Evolutionary conservation across 2,797 vertebrate species (phyloP).

Genomic region (Pseudomugil gertrudae): DNA sequence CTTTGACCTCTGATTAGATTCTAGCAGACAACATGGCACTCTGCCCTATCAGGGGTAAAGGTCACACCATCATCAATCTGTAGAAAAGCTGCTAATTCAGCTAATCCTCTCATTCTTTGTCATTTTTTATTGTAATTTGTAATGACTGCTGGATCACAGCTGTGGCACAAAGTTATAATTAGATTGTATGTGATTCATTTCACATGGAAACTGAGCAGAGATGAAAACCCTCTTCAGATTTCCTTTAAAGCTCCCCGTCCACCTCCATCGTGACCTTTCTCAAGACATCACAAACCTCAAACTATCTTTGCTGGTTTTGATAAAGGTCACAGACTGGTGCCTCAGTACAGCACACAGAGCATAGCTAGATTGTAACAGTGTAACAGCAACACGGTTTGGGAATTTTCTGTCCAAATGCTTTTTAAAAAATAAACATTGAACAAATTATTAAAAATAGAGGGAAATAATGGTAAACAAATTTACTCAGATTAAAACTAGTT

Average conservation of each 20-base stretch:
- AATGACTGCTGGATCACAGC: conserved; percentile 25
- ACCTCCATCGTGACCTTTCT: conserved; percentile 41
- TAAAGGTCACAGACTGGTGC: conserved; percentile 53
- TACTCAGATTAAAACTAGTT: conserved; percentile 2
- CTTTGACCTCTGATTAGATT: conserved; percentile 83
- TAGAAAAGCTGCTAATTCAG: conserved; percentile 25
- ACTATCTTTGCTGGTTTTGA: conserved; percentile 37
- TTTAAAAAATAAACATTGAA: not conserved
- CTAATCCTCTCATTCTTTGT: conserved; percentile 39
- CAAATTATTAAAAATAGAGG: not conserved
- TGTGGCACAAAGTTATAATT: conserved; percentile 21
- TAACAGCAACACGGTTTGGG: not conserved
- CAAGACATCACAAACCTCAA: conserved; percentile 43
- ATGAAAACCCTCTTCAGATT: conserved; percentile 9
- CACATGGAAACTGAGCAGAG: conserved; percentile 23
- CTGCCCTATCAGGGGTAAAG: conserved; percentile 72
- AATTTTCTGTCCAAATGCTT: not conserved
- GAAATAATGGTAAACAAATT: not conserved
- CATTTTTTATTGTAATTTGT: conserved; percentile 16
- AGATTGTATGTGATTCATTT: conserved; percentile 19
- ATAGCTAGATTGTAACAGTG: no score
- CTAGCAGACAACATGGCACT: conserved; percentile 79
- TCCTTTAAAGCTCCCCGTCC: not conserved
- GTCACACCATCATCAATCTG: conserved; percentile 57
- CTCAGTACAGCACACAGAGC: conserved; percentile 5